Evolutionary conservation across 2,797 vertebrate genomes (phyloP), one percentile per base, ranked within the genome.

Genomic region (Melanotaenia trifasciata): DNA sequence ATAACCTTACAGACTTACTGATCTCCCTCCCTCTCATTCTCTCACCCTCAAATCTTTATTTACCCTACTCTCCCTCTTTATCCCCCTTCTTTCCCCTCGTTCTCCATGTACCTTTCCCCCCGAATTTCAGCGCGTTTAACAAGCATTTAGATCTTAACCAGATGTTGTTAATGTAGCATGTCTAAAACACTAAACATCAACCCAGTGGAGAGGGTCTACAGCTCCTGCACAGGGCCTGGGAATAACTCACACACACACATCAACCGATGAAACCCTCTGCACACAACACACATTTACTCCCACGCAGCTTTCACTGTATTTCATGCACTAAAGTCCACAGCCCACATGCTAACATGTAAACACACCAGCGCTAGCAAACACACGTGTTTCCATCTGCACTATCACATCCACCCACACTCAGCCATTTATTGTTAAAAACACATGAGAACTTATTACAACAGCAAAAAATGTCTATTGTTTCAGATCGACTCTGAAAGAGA

Each of bases 101-200:
- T 84, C 85, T 86, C 87, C 78, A 80, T 59, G 77, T 86, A 91
- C 91, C 83, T 84, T 77, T 83, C 74, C 85, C 83, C 81, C 80
- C 53, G 80, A 93, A 94, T 95, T 95, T 95, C 94, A 89, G 92
- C 86, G 88, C 92, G 92, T 96, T 95, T 96, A 95, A 95, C 94
- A 95, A 95, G 95, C 94, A 94, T 95, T 95, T 93, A 95, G 94
- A 96, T 95, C 93, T 95, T 95, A 95, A 95, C 94, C 95, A 96
- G 95, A 95, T 96, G 95, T 94, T 88, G 93, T 95, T 95, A 95
- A 95, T 96, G 94, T 95, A 95, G 90, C 95, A 94, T 96, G 95
- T 95, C 94, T 95, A 94, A 95, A 95, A 95, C 94, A 94, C 94
- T 95, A 95, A 95, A 95, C 95, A 95, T 95, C 94, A 94, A 94